Evolutionary conservation across 2,113 vertebrate species (phyloP), one percentile per base, ranked within the genome.

Genomic region (Copsychus sechellarum): DNA sequence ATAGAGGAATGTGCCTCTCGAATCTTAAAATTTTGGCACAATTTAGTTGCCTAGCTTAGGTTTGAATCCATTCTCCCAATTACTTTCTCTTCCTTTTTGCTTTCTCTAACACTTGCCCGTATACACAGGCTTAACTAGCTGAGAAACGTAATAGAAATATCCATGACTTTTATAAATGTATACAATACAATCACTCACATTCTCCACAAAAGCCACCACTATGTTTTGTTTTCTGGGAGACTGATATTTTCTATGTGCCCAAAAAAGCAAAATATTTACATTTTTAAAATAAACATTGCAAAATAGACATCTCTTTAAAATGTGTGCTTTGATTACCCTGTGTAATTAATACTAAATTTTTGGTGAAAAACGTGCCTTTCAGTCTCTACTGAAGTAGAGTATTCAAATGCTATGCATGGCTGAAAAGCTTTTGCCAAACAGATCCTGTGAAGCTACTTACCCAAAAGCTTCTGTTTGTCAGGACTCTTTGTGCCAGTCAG

Each of bases 1-100:
- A 83, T 40, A n/a, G 40, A 69, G 6, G 12, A 85, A 60, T 43
- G 2, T 0, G 0, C 2, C 12, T 10, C 36, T 60, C 77, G 8
- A 69, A 69, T 9, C 12, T 65, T 72, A 82, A 62, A 24, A n/a
- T 47, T 74, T 90, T 70, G 13, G 6, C 25, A 42, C 4, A 57
- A 22, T 26, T 42, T 81, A 29, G 8, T 54, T 81, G 11, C 12
- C 26, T 56, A 56, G 3, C 2, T 85, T 79, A 62, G 12, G 34
- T 67, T 76, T 72, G 7, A 88, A 88, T 60, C 6, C 0, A 4
- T 61, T 69, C 17, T 84, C 87, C 22, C 15, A 26, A n/a, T 40
- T 72, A 15, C 38, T 82, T 77, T 82, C 1, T 82, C 5, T 72
- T 57, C 3, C 3, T 61, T 76, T 82, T 77, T 31, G 1, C 12